phyloP scores from a whole-genome alignment of 2,888 invertebrate species.

The Plusia festucae region DNA sequence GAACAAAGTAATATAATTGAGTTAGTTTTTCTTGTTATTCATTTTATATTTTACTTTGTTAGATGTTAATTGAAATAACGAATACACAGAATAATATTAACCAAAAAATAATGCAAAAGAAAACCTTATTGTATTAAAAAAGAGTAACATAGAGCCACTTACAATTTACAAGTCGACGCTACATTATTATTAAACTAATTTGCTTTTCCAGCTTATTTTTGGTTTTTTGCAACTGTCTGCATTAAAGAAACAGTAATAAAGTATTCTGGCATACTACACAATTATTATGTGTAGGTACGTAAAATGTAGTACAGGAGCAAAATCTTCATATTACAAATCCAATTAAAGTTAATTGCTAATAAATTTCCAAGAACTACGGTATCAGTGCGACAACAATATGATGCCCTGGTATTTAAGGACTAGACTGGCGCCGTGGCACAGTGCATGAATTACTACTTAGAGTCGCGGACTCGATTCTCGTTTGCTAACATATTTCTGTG shows the following conservation, averaged over 20 bases:
- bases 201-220: not conserved
- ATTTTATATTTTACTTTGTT: constrained; percentile 15
- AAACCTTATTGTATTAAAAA: not conserved
- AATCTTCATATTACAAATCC: not conserved
- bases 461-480: not conserved
- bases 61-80: constrained; percentile 16
- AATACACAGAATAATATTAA: no score
- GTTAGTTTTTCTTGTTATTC: constrained; percentile 34
- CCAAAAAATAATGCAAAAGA: no score
- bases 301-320: not conserved
- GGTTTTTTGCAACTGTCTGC: no score
- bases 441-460: not conserved
- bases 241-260: not conserved
- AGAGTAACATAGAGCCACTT: not conserved
- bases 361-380: not conserved
- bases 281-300: not conserved
- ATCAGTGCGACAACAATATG: constrained; percentile 1
- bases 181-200: not conserved
- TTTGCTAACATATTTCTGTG: no score
- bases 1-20: constrained; percentile 31
- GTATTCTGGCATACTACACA: not conserved
- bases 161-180: not conserved
- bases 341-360: not conserved
- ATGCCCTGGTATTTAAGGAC: not conserved
- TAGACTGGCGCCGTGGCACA: not conserved